These are phyloP conservation scores for Colistium nudipinnis DNA, from an alignment of 2,113 vertebrate species.

Conservation along the genomic window DNA sequence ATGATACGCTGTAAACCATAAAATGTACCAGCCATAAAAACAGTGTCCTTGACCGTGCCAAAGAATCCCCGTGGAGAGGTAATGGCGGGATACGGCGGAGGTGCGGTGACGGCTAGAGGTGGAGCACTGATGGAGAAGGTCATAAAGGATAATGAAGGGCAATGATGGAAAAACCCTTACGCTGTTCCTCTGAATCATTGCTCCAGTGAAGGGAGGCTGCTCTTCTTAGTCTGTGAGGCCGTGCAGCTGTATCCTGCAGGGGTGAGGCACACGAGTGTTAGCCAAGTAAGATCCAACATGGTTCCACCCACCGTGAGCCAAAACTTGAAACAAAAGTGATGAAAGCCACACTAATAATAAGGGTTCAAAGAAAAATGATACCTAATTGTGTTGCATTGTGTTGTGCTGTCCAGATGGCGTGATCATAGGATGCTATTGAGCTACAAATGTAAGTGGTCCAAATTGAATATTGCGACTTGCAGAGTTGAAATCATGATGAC, in stretches of 20 bases:
- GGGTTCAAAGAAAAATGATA: neutral
- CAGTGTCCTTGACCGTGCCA: neutral
- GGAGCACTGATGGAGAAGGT: slow-evolving; percentile 9
- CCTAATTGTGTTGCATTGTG: no score
- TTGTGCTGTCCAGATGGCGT: no score
- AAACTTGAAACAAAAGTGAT: neutral
- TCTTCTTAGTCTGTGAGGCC: slow-evolving; percentile 77
- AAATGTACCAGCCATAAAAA: neutral
- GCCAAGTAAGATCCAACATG: neutral
- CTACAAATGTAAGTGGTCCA: no score
- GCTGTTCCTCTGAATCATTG: slow-evolving; percentile 57
- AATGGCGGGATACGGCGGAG: neutral
- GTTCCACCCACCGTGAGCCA: neutral
- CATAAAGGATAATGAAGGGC: slow-evolving; percentile 1
- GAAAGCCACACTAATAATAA: neutral
- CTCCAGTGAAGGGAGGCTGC: slow-evolving; percentile 55
- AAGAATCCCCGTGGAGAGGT: neutral
- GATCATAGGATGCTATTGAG: no score
- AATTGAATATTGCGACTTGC: neutral
- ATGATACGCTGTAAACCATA: no score
- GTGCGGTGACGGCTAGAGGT: slow-evolving; percentile 15
- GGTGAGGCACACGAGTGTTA: slow-evolving; percentile 19
- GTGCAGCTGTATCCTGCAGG: slow-evolving; percentile 74
- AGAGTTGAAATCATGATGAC: neutral
- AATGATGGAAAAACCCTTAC: slow-evolving; percentile 53